phyloP scores from a whole-genome alignment of 2,888 invertebrate species.

The Cremastobaeus sp. region DNA sequence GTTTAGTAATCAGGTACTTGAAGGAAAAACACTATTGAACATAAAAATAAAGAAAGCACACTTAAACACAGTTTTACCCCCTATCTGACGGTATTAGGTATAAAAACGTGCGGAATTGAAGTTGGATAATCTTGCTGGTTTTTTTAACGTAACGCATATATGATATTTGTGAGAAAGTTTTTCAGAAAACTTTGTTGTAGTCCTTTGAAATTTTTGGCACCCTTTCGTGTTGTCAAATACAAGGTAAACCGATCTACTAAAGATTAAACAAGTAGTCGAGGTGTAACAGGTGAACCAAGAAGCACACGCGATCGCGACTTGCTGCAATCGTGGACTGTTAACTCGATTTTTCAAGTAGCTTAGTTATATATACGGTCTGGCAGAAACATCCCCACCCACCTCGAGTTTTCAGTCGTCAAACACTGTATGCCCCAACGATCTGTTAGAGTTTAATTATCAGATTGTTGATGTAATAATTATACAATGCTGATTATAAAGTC shows the following conservation, averaged over 20 bases:
- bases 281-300: background rate
- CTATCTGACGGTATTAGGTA: conserved; percentile 38
- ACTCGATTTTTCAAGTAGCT: conserved; percentile 75
- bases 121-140: conserved; percentile 79
- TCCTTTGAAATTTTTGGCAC: background rate
- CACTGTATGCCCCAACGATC: conserved; percentile 3
- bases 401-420: conserved; percentile 17
- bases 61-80: conserved; percentile 23
- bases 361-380: conserved; percentile 68
- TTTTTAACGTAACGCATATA: conserved; percentile 77
- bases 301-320: conserved; percentile 4
- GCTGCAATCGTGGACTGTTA: conserved; percentile 73
- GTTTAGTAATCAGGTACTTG: conserved; percentile 37
- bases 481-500: too few relatives aligned
- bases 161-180: conserved; percentile 40
- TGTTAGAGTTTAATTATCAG: conserved; percentile 4
- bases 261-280: background rate
- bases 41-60: conserved; percentile 17
- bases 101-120: conserved; percentile 79
- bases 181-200: background rate
- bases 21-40: conserved; percentile 9
- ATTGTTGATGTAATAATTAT: conserved; percentile 34
- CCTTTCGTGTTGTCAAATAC: too few relatives aligned
- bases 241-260: too few relatives aligned
- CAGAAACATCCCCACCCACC: conserved; percentile 20